Conservation (phyloP, 2,797 vertebrate species). For the Cyclura pinguis region DNA sequence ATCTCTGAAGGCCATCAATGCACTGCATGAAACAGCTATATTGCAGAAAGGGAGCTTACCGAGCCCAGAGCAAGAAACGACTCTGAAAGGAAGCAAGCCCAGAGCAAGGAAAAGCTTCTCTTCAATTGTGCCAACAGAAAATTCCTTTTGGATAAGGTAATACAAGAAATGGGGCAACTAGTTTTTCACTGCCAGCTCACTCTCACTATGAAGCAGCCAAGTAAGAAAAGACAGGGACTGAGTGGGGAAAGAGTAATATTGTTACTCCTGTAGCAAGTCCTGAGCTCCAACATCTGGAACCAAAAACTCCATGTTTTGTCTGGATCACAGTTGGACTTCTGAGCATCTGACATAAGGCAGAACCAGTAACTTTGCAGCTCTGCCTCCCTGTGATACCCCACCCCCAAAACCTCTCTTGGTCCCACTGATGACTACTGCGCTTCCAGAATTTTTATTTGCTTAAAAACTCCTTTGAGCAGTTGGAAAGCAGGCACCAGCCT, state of each 20-base stretch:
- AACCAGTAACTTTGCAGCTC: neutral
- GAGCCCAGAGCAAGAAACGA: neutral
- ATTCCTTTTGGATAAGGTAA: too few relatives aligned
- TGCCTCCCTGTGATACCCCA: neutral
- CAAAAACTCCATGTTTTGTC: neutral
- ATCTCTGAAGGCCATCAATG: conserved; percentile 39
- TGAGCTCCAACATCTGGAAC: neutral
- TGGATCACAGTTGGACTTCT: neutral
- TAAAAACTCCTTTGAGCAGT: neutral
- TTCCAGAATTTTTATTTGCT: neutral
- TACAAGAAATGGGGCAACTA: neutral
- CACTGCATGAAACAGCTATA: neutral
- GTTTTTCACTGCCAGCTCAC: neutral
- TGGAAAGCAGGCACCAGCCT: neutral
- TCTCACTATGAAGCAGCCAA: neutral
- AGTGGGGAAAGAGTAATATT: neutral
- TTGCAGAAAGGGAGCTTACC: neutral
- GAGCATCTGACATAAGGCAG: neutral
- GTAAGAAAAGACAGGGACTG: neutral
- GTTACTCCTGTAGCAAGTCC: neutral
- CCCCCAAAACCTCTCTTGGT: neutral
- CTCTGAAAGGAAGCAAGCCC: neutral
- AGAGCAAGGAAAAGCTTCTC: neutral
- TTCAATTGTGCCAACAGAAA: neutral
- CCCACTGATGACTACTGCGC: neutral